These are phyloP conservation scores for Rhizoglyphus robini DNA, from an alignment of 1,140 invertebrate genomes.

Conservation along the genomic window DNA sequence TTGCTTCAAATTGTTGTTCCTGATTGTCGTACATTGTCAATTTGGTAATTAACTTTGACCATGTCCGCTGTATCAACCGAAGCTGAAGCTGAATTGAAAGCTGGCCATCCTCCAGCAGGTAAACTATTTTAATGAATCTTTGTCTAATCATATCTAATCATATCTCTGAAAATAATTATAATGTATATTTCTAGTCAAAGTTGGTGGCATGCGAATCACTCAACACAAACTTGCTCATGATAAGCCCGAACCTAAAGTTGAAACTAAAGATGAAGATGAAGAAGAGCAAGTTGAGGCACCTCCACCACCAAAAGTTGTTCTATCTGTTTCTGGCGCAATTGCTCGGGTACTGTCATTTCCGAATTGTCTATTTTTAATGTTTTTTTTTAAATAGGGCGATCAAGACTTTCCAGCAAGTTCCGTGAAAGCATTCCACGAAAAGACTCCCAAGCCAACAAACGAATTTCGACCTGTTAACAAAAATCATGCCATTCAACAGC, in stretches of 20 bases:
- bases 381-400: conserved; percentile 46
- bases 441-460: conserved; percentile 49
- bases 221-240: conserved; percentile 59
- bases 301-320: conserved; percentile 49
- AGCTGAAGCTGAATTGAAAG: conserved; percentile 49
- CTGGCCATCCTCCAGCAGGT: conserved; percentile 72
- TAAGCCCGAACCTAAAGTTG: conserved; percentile 29
- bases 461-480: conserved; percentile 39
- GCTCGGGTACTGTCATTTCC: conserved; percentile 34
- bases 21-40: not conserved
- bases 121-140: conserved; percentile 18
- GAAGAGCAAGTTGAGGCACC: conserved; percentile 29
- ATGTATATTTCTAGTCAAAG: conserved; percentile 53
- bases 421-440: conserved; percentile 55
- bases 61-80: conserved; percentile 41
- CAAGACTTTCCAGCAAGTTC: conserved; percentile 74
- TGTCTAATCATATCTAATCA: conserved; percentile 2
- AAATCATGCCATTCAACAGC: conserved; percentile 52
- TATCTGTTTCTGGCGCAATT: conserved; percentile 54
- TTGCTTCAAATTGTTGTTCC: not conserved
- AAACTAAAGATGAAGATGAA: conserved; percentile 30
- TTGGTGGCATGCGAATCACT: conserved; percentile 73
- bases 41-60: conserved; percentile 15
- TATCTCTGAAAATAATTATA: not conserved
- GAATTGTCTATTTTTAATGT: not conserved